Evolutionary conservation across 1,140 invertebrate species (phyloP).

Genomic region (Halyomorpha halys): DNA sequence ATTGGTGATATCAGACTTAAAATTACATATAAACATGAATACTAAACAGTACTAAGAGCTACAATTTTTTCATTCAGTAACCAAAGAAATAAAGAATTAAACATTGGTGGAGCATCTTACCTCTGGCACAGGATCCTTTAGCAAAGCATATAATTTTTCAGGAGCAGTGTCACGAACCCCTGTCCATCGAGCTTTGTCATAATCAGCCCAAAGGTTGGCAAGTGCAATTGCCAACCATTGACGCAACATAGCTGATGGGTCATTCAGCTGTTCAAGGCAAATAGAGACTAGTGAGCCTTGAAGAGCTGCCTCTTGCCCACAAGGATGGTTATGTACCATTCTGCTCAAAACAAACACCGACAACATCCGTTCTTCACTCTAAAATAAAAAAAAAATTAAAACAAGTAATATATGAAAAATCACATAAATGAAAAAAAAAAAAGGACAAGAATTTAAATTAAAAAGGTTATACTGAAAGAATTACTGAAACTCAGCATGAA

Average conservation of each 20-base stretch:
- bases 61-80: no score
- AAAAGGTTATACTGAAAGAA: no score
- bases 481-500: no score
- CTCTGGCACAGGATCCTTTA: conserved; percentile 74
- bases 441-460: no score
- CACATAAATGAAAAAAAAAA: no score
- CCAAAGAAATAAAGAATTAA: no score
- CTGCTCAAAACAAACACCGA: conserved; percentile 86
- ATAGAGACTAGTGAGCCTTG: conserved; percentile 79
- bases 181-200: conserved; percentile 87
- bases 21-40: no score
- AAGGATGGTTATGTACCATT: conserved; percentile 79
- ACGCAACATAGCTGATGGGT: conserved; percentile 54
- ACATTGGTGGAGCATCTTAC: conserved; percentile 37
- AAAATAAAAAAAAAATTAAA: conserved; percentile 31
- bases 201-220: conserved; percentile 87
- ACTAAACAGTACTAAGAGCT: no score
- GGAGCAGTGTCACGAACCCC: conserved; percentile 91
- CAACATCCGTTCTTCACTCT: conserved; percentile 76
- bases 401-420: background rate
- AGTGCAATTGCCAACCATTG: conserved; percentile 91
- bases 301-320: conserved; percentile 77
- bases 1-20: no score
- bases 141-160: conserved; percentile 76
- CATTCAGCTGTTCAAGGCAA: conserved; percentile 71